These are phyloP conservation scores for Theodoxus fluviatilis DNA, from an alignment of 2,888 invertebrate genomes.

Conservation along the genomic window DNA sequence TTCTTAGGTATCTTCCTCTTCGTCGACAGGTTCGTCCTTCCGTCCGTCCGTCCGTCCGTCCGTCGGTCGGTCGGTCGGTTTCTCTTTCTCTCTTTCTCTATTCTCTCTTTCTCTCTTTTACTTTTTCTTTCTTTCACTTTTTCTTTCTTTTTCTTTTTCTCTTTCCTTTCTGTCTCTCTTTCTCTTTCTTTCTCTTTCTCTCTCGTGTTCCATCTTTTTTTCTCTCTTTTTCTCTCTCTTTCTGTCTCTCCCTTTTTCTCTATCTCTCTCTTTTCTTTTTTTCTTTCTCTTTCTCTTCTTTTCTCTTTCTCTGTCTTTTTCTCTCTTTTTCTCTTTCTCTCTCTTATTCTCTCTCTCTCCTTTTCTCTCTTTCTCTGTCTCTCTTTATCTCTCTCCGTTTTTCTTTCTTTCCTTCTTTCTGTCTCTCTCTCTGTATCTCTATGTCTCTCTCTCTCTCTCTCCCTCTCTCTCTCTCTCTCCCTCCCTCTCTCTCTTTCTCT, in stretches of 20 bases:
- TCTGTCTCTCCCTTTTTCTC: neutral
- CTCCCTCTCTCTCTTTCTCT: slow-evolving; percentile 21
- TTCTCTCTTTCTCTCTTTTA: neutral
- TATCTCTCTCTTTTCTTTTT: neutral
- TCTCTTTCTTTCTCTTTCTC: slow-evolving; percentile 1
- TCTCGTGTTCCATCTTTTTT: neutral
- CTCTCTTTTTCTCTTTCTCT: slow-evolving; percentile 21
- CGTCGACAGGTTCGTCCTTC: too few relatives aligned
- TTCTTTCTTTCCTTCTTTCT: slow-evolving; percentile 6
- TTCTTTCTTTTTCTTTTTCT: neutral
- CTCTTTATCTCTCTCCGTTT: neutral
- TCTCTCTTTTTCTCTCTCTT: slow-evolving; percentile 19
- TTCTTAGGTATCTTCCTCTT: too few relatives aligned
- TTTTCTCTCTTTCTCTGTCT: slow-evolving; percentile 3
- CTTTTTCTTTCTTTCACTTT: slow-evolving; percentile 18
- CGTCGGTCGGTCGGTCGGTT: too few relatives aligned
- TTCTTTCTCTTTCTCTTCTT: slow-evolving; percentile 9
- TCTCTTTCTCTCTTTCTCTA: slow-evolving; percentile 8
- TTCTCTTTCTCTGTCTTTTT: slow-evolving; percentile 8
- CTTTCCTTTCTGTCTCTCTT: neutral
- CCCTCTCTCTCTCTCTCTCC: slow-evolving; percentile 17
- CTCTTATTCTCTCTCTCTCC: slow-evolving; percentile 15
- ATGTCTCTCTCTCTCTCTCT: slow-evolving; percentile 5
- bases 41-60: too few relatives aligned
- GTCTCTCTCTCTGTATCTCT: neutral